Percentiles rank a stretch among this genome's conserved stretches.
These are phyloP conservation scores for Drosophila lowei DNA, from an alignment of 1,140 invertebrate genomes.

Conservation along the genomic window DNA sequence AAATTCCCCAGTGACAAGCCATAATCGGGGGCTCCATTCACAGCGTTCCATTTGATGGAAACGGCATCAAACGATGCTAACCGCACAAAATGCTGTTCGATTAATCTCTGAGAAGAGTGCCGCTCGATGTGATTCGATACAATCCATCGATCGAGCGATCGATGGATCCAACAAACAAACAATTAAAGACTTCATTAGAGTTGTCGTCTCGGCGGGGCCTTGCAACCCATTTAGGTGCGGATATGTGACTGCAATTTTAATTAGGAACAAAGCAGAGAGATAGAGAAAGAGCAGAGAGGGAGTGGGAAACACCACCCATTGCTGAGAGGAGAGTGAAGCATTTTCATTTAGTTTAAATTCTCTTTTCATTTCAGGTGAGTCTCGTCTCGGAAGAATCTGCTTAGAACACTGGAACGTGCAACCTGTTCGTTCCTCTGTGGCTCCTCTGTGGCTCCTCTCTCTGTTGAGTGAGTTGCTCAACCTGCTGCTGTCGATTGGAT, in stretches of 20 bases:
- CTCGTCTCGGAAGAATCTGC: slow-evolving; percentile 14
- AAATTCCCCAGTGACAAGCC: slow-evolving; percentile 26
- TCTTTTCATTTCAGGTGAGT: slow-evolving; percentile 62
- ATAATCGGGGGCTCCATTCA: slow-evolving; percentile 35
- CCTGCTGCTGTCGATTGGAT: slow-evolving; percentile 64
- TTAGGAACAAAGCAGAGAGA: slow-evolving; percentile 43
- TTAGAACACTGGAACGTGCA: slow-evolving; percentile 32
- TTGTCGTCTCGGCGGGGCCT: slow-evolving; percentile 28
- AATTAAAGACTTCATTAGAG: slow-evolving; percentile 74
- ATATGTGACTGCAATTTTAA: slow-evolving; percentile 64
- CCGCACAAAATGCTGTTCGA: slow-evolving; percentile 39
- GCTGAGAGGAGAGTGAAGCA: slow-evolving; percentile 51
- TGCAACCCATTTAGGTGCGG: slow-evolving; percentile 62
- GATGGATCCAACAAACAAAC: slow-evolving; percentile 33
- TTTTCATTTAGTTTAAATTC: slow-evolving; percentile 55
- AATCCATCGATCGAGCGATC: slow-evolving; percentile 18
- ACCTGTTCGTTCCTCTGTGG: slow-evolving; percentile 59
- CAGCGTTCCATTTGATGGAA: slow-evolving; percentile 37
- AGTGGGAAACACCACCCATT: slow-evolving; percentile 26
- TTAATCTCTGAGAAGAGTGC: slow-evolving; percentile 18
- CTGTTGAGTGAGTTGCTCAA: slow-evolving; percentile 63
- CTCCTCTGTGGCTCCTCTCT: not conserved
- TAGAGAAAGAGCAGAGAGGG: slow-evolving; percentile 16
- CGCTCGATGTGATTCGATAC: too few relatives aligned
- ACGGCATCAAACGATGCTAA: slow-evolving; percentile 56